A percentile compares a stretch with the other conserved stretches of the same genome.
Evolutionary conservation across 2,797 vertebrate species (phyloP).

Genomic region (Scolopax rusticola): DNA sequence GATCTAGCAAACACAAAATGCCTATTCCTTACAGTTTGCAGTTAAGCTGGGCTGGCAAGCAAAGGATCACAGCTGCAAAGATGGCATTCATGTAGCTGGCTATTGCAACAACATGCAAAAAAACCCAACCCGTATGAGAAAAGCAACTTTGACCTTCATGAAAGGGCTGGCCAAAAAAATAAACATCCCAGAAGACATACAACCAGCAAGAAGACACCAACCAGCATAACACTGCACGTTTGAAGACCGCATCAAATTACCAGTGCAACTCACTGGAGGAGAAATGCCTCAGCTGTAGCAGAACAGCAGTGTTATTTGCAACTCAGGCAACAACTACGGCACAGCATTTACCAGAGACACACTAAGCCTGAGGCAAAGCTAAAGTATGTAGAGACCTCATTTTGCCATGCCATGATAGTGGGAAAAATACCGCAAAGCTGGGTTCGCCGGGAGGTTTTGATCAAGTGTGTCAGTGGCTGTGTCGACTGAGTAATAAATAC

Average conservation of each 20-base stretch:
- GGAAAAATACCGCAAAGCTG: neutral
- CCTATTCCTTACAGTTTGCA: neutral
- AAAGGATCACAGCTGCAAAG: neutral
- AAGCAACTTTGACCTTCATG: neutral
- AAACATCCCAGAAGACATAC: neutral
- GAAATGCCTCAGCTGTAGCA: neutral
- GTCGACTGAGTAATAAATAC: neutral
- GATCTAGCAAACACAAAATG: neutral
- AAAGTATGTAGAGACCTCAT: neutral
- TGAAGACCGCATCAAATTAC: neutral
- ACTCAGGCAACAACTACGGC: neutral
- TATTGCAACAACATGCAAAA: neutral
- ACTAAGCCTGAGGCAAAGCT: neutral
- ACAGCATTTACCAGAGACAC: neutral
- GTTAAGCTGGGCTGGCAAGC: neutral
- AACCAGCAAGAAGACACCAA: neutral
- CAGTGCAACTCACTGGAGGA: neutral
- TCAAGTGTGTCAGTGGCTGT: neutral
- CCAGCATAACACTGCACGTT: fast-evolving
- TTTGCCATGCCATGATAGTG: neutral
- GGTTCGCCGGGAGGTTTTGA: neutral
- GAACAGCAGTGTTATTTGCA: neutral
- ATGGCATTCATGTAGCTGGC: fast-evolving
- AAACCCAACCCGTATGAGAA: neutral
- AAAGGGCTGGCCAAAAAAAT: neutral